Conservation (phyloP, 2,797 vertebrate genomes). For the Platalea minor region DNA sequence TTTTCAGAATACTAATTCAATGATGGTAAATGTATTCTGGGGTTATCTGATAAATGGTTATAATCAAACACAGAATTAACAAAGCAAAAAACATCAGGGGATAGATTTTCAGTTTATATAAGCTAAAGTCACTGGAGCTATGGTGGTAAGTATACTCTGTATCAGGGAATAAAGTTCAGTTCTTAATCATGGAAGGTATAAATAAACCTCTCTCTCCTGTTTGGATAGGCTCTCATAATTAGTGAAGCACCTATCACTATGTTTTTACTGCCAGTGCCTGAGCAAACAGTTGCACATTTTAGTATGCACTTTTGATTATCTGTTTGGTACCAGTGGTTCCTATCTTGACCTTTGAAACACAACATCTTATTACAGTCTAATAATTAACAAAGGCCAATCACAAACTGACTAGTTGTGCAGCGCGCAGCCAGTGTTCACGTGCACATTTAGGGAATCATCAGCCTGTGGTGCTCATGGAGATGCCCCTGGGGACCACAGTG, state of each 20-base stretch:
- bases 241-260: background rate
- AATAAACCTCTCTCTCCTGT: background rate
- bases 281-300: background rate
- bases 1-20: background rate
- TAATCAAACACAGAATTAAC: background rate
- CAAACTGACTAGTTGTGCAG: background rate
- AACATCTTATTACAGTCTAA: background rate
- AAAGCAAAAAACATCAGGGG: background rate
- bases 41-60: background rate
- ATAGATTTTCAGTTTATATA: background rate
- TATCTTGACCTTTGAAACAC: slow-evolving; percentile 21
- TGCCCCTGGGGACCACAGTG: background rate
- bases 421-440: background rate
- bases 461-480: background rate
- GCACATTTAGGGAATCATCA: background rate
- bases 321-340: background rate
- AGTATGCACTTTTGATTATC: background rate
- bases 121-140: background rate
- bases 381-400: background rate
- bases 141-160: background rate
- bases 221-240: background rate
- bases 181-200: background rate
- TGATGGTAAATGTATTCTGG: background rate
- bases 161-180: background rate
- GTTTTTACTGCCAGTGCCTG: background rate